Percentiles rank a stretch among this genome's conserved stretches.
These are phyloP conservation scores for Cardiocondyla obscurior DNA, from an alignment of 1,140 invertebrate species.

Conservation along the genomic window DNA sequence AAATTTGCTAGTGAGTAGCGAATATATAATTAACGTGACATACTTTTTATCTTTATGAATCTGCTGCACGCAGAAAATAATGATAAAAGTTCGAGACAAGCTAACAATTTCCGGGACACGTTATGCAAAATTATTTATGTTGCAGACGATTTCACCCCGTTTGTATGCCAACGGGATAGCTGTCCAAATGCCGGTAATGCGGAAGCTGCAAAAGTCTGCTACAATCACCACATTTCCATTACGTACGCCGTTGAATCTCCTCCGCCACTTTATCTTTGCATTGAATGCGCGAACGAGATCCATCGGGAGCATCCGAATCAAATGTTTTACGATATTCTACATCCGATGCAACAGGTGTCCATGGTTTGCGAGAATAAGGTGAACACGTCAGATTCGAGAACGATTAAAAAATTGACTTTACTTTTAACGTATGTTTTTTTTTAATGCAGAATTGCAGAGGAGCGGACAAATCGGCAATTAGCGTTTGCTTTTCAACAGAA, in stretches of 20 bases:
- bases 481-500: constrained; percentile 98
- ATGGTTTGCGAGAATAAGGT: constrained; percentile 99
- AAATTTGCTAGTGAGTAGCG: constrained; percentile 92
- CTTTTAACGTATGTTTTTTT: neutral
- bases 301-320: constrained; percentile 92
- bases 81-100: neutral
- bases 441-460: constrained; percentile 94
- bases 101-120: neutral
- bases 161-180: constrained; percentile 93
- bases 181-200: constrained; percentile 93
- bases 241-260: constrained; percentile 93
- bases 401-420: neutral
- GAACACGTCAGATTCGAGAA: constrained; percentile 34
- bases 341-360: constrained; percentile 97
- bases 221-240: constrained; percentile 93
- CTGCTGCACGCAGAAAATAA: neutral
- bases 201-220: constrained; percentile 96
- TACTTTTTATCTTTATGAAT: neutral
- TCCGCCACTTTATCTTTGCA: constrained; percentile 97
- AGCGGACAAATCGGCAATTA: constrained; percentile 96
- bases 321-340: constrained; percentile 95
- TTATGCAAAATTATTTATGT: neutral
- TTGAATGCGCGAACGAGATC: constrained; percentile 97
- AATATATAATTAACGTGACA: neutral
- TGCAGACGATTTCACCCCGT: constrained; percentile 89